phyloP scores from a whole-genome alignment of 2,797 vertebrate genomes.

The Clarias pachynema region DNA sequence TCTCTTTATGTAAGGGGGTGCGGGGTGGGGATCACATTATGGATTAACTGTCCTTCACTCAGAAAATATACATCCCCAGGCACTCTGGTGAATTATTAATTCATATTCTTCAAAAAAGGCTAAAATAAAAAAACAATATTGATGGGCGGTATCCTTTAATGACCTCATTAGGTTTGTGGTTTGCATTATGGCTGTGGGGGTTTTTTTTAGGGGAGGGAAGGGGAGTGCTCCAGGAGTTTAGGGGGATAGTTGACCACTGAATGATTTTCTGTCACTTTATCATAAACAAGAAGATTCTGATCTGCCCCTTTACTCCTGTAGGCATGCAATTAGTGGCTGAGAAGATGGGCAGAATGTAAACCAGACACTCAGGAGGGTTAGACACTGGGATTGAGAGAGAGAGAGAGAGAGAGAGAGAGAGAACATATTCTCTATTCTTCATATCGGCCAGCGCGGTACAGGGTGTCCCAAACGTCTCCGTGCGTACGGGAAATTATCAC shows the following conservation, averaged over 20 bases:
- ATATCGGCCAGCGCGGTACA: background rate
- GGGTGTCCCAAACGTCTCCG: too few species aligned
- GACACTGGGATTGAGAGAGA: background rate
- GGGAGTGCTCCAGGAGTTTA: conserved; percentile 73
- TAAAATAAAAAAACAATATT: conserved; percentile 79
- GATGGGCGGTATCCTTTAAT: conserved; percentile 80
- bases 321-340: conserved; percentile 73
- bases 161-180: conserved; percentile 81
- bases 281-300: conserved; percentile 78
- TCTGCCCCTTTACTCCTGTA: conserved; percentile 60
- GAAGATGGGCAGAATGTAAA: conserved; percentile 77
- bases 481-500: too few species aligned
- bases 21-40: conserved; percentile 68
- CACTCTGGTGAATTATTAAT: conserved; percentile 86
- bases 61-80: conserved; percentile 84
- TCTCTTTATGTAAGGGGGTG: conserved; percentile 30
- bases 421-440: conserved; percentile 15
- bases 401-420: background rate
- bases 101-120: conserved; percentile 78
- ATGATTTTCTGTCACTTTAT: conserved; percentile 83
- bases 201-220: conserved; percentile 47
- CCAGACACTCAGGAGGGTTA: conserved; percentile 57
- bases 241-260: conserved; percentile 74
- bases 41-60: conserved; percentile 88
- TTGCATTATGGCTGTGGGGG: conserved; percentile 67